Base-by-base conservation (phyloP, 2,113 vertebrate species). In the Rissa tridactyla region DNA sequence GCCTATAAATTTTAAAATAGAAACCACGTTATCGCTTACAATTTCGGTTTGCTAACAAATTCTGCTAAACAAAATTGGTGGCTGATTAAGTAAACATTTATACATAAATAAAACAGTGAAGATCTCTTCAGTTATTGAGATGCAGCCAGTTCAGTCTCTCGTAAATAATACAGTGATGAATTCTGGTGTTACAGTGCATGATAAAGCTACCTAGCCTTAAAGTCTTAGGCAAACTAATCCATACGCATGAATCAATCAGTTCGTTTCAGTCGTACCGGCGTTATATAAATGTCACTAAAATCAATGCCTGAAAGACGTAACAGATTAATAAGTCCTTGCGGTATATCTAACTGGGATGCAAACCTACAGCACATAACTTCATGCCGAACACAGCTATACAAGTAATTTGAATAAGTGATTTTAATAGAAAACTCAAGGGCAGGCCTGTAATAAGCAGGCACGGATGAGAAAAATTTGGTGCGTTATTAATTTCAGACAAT, bases 21-120 rank as follows among this genome's bases (percentile, higher is more conserved):
- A 94, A 86, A 72, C 82, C 65, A 75, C 17, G 46, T 96, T 98
- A 95, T 94, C 91, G 1, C 93, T 97, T 96, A 96, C 65, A 92
- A 69, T 95, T 97, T 95, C 69, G 68, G 26, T 96, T 98, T 96
- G 94, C 34, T 96, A 97, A 95, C 92, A 96, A 94, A 94, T 94
- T 89, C 93, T 66, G 29, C 87, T 94, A 87, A 87, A 87, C 65
- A 97, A 96, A 75, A 97, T 97, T 96, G 92, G 93, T 70, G 68
- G 32, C 61, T 97, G 90, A 97, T 97, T 97, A 95, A 96, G 95
- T 95, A 97, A 95, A 97, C 94, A 85, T 97, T 98, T 97, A 96
- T 92, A 97, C 96, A 97, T 97, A 97, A 97, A 88, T 88, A 96
- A 91, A 96, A 90, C 61, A 93, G 94, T 95, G 85, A 96, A 96